Evolutionary conservation across 2,888 invertebrate species (phyloP).

Genomic region (Orthosia cruda): DNA sequence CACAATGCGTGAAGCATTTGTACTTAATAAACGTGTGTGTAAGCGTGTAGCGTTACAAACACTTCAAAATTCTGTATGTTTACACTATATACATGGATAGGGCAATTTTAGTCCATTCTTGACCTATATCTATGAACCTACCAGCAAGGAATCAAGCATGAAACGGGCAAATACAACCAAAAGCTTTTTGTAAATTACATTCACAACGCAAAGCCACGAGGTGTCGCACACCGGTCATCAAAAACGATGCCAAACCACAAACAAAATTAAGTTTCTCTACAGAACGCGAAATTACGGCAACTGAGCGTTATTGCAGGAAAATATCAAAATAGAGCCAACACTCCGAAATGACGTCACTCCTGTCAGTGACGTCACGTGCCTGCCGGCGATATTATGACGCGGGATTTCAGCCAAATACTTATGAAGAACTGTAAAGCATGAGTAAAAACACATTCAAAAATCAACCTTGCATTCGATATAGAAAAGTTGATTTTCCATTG

Average conservation of each 20-base stretch:
- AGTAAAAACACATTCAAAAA: background rate
- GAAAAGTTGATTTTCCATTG: slow-evolving; percentile 37
- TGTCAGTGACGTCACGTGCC: slow-evolving; percentile 58
- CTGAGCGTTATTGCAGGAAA: slow-evolving; percentile 37
- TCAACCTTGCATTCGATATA: background rate
- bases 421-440: slow-evolving; percentile 50
- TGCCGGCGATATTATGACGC: slow-evolving; percentile 59
- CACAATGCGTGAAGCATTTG: slow-evolving; percentile 6
- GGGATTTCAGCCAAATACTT: slow-evolving; percentile 60
- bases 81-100: too few species aligned
- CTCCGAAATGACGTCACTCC: slow-evolving; percentile 47
- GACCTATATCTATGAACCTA: too few species aligned
- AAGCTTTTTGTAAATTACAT: background rate
- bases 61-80: too few species aligned
- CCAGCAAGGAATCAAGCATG: background rate
- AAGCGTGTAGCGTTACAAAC: too few species aligned
- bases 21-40: too few species aligned
- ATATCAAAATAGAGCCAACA: slow-evolving; percentile 45
- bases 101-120: too few species aligned
- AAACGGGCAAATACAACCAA: background rate
- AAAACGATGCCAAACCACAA: slow-evolving; percentile 30
- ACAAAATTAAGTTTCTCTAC: slow-evolving; percentile 23
- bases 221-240: background rate
- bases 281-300: slow-evolving; percentile 33
- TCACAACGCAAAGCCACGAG: background rate